phyloP scores from a whole-genome alignment of 2,113 vertebrate species.

The Eretmochelys imbricata region DNA sequence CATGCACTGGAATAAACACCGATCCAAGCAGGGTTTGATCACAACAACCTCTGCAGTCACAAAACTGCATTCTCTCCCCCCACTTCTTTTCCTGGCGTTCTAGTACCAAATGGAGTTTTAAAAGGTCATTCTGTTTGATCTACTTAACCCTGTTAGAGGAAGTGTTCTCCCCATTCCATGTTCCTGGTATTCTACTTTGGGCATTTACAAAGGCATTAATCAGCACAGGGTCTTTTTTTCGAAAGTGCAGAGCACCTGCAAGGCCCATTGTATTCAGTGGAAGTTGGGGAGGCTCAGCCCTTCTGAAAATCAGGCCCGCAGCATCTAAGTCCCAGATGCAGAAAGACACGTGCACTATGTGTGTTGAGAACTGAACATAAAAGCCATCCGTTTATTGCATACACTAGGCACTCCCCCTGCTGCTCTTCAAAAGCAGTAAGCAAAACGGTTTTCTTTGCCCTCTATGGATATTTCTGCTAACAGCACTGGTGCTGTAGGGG shows the following conservation, averaged over 20 bases:
- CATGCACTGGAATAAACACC: not conserved
- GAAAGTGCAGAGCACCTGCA: not conserved
- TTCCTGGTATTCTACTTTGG: not conserved
- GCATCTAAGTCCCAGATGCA: not conserved
- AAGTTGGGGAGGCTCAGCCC: not conserved
- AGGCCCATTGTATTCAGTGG: not conserved
- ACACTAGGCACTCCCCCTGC: not conserved
- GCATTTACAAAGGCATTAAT: not conserved
- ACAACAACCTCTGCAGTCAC: not conserved
- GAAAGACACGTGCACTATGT: not conserved
- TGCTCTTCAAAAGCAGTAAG: not conserved
- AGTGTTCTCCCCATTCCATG: not conserved
- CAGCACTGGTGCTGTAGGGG: not conserved
- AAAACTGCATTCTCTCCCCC: not conserved
- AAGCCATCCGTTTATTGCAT: not conserved
- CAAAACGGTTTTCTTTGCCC: not conserved
- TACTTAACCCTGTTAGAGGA: not conserved
- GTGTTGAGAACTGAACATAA: not conserved
- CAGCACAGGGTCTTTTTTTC: not conserved
- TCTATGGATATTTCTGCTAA: not conserved
- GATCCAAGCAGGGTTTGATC: not conserved
- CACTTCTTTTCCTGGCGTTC: not conserved
- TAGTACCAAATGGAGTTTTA: not conserved
- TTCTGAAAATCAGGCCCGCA: not conserved
- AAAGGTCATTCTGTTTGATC: not conserved